Base-by-base conservation (phyloP, 2,888 invertebrate genomes). In the Stomorhina lunata region DNA sequence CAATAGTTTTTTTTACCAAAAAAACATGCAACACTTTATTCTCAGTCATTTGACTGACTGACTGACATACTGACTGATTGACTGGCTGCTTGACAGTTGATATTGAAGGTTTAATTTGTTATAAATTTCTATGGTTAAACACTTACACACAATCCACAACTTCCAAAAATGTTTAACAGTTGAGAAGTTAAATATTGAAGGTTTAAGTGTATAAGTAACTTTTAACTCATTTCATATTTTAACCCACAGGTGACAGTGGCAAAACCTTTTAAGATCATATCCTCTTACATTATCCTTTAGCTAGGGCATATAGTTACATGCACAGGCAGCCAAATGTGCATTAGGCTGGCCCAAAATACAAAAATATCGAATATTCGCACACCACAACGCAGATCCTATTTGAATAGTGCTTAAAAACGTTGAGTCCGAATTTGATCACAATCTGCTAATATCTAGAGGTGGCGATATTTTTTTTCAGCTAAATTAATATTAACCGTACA, bases 121-220 rank as follows among this genome's bases (percentile, higher is more conserved):
- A 25, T 29, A 66, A 66, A 55, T 53, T 48, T 9, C 22, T 45
- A 34, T 48, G 0, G 7, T 34, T 45, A 12, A 7, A 25, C 2
- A 5, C 29, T 22, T 53, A 29, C 40, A 15, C 29, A 17, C 20
- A 27, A 22, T 34, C n/a, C n/a, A n/a, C 59, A 72, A 72, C 61
- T 72, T 48, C 20, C 15, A 9, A 50, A 50, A 53, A n/a, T n/a
- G n/a, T n/a, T 63, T 43, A 53, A 53, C 29, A 63, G 15, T 63
- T 61, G 22, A 3, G 7, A 48, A 40, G 53, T 59, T 40, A 40
- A 43, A 73, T 53, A 73, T 63, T 72, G n/a, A n/a, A n/a, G n/a
- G n/a, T n/a, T n/a, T n/a, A n/a, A n/a, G 25, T 22, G 9, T n/a
- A 22, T 34, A 15, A n/a, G n/a, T n/a, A n/a, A n/a, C n/a, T n/a